Conservation (phyloP, 2,113 vertebrate species). For the Sinosuthora webbiana region DNA sequence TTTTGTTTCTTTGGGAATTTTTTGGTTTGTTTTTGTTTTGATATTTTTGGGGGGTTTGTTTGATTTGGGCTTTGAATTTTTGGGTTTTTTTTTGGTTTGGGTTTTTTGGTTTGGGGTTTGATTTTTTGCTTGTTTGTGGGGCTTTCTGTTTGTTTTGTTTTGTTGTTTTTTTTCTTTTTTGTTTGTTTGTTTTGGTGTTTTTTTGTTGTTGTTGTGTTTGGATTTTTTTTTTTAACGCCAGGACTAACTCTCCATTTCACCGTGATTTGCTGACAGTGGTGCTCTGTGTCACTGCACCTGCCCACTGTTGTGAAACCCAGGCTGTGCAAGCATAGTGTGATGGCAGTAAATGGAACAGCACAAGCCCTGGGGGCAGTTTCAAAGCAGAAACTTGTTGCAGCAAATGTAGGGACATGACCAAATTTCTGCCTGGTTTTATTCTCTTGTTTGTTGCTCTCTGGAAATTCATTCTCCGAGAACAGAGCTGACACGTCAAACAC, state of each 20-base stretch:
- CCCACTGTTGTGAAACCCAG: neutral
- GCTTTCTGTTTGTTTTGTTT: no score
- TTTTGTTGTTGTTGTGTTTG: neutral
- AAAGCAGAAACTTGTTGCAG: neutral
- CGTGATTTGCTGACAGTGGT: neutral
- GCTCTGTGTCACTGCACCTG: neutral
- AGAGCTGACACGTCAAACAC: neutral
- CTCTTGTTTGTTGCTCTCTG: neutral
- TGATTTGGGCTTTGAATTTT: neutral
- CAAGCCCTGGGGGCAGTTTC: neutral
- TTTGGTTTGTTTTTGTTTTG: neutral
- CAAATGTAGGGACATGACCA: neutral
- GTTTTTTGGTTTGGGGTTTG: neutral
- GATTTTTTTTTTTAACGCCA: neutral
- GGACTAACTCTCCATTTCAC: neutral
- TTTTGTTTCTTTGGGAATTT: no score
- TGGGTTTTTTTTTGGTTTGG: no score
- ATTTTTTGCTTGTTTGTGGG: neutral
- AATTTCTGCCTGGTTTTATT: neutral
- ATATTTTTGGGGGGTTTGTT: accelerated
- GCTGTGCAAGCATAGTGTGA: neutral
- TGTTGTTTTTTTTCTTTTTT: neutral
- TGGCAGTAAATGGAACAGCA: neutral
- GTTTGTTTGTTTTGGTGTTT: neutral
- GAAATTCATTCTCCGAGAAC: neutral